Conservation (phyloP, 2,888 invertebrate genomes). For the Amiota mariae region DNA sequence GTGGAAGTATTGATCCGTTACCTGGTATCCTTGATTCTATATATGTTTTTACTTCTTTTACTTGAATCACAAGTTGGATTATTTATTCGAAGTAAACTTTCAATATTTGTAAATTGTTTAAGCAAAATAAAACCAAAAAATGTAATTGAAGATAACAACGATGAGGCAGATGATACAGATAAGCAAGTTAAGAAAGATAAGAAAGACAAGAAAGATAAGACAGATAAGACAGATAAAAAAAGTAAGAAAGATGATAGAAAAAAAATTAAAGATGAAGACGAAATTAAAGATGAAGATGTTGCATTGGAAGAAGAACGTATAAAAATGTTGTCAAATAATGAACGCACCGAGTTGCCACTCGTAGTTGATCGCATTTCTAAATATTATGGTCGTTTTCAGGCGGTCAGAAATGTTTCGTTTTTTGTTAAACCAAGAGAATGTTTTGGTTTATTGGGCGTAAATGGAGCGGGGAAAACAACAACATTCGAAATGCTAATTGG, state of each 20-base stretch:
- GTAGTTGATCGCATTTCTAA: constrained; percentile 17
- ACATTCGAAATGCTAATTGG: constrained; percentile 92
- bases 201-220: no score
- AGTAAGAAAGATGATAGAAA: no score
- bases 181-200: no score
- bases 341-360: neutral
- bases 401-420: neutral
- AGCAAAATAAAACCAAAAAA: no score
- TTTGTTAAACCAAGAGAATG: constrained; percentile 77
- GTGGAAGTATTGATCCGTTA: neutral
- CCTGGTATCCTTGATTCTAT: neutral
- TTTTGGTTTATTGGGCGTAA: constrained; percentile 86
- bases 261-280: no score
- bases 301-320: neutral
- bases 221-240: no score
- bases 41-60: neutral
- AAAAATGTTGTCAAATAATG: neutral
- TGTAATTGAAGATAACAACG: no score
- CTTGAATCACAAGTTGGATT: neutral
- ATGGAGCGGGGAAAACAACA: constrained; percentile 89
- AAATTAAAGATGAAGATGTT: neutral
- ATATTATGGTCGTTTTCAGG: neutral
- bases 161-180: no score
- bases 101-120: no score
- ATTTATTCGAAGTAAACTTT: neutral